These are phyloP conservation scores for Catocala nupta DNA, from an alignment of 2,888 invertebrate species.

Conservation along the genomic window DNA sequence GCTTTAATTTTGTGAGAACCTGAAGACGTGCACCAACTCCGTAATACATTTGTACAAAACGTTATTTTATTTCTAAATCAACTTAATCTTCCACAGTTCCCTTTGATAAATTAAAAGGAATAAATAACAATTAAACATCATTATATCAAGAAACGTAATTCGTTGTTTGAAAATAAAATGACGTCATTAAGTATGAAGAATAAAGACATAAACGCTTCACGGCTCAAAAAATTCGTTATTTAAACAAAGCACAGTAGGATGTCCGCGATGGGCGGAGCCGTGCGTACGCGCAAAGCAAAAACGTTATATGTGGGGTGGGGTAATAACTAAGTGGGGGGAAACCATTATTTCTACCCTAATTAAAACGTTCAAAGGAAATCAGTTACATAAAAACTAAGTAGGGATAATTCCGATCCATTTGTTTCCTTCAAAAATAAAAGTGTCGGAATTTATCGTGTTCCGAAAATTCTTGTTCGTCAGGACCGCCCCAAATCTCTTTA, in stretches of 20 bases:
- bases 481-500: slow-evolving; percentile 81
- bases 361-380: slow-evolving; percentile 42
- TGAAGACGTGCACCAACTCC: neutral
- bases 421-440: slow-evolving; percentile 58
- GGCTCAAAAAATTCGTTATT: slow-evolving; percentile 65
- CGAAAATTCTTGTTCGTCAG: slow-evolving; percentile 68
- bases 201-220: slow-evolving; percentile 56
- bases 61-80: neutral
- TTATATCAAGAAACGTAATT: slow-evolving; percentile 8
- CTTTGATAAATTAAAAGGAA: slow-evolving; percentile 9
- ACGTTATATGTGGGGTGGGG: slow-evolving; percentile 52
- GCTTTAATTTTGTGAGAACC: slow-evolving; percentile 8
- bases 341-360: slow-evolving; percentile 48
- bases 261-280: slow-evolving; percentile 71
- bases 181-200: slow-evolving; percentile 33
- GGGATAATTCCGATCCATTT: slow-evolving; percentile 38
- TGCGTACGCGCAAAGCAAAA: slow-evolving; percentile 67
- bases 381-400: slow-evolving; percentile 36
- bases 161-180: slow-evolving; percentile 33
- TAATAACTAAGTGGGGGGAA: slow-evolving; percentile 48
- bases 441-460: slow-evolving; percentile 80
- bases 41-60: neutral
- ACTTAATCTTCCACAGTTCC: neutral
- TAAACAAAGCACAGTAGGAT: slow-evolving; percentile 74
- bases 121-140: slow-evolving; percentile 23